phyloP scores from a whole-genome alignment of 2,888 invertebrate species.

The Gryllus longicercus region DNA sequence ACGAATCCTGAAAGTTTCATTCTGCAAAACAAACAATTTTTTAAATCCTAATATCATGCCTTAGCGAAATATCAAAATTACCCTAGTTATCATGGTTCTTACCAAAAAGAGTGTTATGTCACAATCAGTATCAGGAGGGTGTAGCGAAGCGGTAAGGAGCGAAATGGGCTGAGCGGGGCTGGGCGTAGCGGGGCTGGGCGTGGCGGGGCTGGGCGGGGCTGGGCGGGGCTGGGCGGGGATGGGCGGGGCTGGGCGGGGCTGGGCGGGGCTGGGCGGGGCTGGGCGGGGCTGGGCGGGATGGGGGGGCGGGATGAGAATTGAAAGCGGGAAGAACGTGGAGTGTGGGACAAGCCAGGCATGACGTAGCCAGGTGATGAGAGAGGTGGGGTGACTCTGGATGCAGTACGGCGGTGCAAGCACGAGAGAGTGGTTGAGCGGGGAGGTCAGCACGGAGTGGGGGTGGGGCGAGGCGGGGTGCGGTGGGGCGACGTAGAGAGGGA shows the following conservation, averaged over 20 bases:
- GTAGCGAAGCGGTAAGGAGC: no score
- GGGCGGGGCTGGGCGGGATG: not conserved
- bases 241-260: not conserved
- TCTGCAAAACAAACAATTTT: no score
- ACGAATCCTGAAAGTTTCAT: no score
- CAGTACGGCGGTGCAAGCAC: not conserved
- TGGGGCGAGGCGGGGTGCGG: not conserved
- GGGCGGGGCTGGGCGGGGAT: not conserved
- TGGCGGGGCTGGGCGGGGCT: not conserved
- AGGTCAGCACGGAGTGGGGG: not conserved
- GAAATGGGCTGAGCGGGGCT: not conserved
- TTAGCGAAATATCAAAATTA: no score
- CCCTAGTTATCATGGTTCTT: no score
- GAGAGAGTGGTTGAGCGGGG: not conserved
- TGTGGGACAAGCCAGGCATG: not conserved
- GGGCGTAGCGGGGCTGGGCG: not conserved
- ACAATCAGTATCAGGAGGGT: no score
- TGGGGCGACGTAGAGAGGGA: not conserved
- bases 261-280: not conserved
- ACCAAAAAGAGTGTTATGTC: no score
- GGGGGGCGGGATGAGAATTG: not conserved
- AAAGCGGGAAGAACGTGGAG: not conserved
- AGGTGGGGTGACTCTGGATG: not conserved
- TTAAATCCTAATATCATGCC: no score
- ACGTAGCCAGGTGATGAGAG: not conserved